Percentiles rank a stretch among this genome's conserved stretches.
Evolutionary conservation across 2,113 vertebrate species (phyloP).

Genomic region (Tringa solitaria): DNA sequence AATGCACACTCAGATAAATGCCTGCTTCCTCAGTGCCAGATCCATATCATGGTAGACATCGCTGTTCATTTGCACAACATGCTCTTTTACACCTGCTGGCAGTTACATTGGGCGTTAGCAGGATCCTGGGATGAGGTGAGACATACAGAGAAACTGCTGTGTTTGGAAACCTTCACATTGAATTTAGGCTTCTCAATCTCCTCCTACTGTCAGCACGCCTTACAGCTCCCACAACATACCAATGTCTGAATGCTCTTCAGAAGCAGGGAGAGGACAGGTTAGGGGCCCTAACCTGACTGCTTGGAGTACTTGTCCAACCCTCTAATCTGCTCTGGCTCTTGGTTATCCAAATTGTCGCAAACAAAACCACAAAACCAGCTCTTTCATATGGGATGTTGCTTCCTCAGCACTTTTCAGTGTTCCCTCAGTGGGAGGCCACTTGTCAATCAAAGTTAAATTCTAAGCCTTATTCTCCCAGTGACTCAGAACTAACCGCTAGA

Average conservation of each 20-base stretch:
- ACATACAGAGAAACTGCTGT: not conserved
- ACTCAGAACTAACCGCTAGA: not conserved
- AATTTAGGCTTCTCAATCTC: not conserved
- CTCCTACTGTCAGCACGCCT: not conserved
- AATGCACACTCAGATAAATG: not conserved
- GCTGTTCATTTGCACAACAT: not conserved
- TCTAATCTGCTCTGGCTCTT: not conserved
- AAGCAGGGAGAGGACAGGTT: not conserved
- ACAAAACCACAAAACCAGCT: not conserved
- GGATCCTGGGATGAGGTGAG: not conserved
- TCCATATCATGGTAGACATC: accelerated
- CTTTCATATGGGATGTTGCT: not conserved
- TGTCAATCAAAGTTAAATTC: not conserved
- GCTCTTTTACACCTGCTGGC: not conserved
- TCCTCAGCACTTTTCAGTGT: not conserved
- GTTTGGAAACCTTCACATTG: not conserved
- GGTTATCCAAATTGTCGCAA: not conserved
- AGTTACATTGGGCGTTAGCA: not conserved
- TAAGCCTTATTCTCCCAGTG: not conserved
- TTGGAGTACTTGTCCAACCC: not conserved
- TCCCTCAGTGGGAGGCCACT: not conserved
- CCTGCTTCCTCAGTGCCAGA: not conserved
- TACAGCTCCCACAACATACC: not conserved
- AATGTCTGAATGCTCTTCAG: not conserved
- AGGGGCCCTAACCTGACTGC: not conserved